These are phyloP conservation scores for Acanthopagrus latus DNA, from an alignment of 2,797 vertebrate genomes.

Conservation along the genomic window DNA sequence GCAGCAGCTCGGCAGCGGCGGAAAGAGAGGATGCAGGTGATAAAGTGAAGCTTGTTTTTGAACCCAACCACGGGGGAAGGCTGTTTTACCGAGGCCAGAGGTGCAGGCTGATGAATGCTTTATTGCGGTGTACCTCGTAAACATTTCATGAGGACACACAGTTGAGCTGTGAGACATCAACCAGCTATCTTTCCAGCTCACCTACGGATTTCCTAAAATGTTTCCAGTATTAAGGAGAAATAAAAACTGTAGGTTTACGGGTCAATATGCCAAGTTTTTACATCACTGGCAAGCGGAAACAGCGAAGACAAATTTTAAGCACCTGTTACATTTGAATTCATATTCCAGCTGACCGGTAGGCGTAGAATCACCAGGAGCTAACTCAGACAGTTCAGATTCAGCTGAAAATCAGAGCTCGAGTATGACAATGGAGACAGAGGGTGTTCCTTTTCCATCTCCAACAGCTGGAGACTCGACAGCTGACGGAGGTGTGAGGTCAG, in stretches of 20 bases:
- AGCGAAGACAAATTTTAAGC: background rate
- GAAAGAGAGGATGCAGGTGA: conserved; percentile 53
- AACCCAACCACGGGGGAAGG: conserved; percentile 41
- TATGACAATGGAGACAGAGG: background rate
- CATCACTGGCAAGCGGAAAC: background rate
- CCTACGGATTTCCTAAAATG: conserved; percentile 1
- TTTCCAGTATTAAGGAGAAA: conserved; percentile 17
- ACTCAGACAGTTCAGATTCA: conserved; percentile 1
- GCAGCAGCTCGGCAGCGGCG: conserved; percentile 46
- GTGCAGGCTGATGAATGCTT: conserved; percentile 20
- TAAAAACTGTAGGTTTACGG: conserved; percentile 3
- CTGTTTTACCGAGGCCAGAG: conserved; percentile 35
- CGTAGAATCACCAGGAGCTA: background rate
- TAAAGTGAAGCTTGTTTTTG: conserved; percentile 43
- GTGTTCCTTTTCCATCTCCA: conserved; percentile 31
- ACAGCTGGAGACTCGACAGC: conserved; percentile 41
- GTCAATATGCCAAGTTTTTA: conserved; percentile 11
- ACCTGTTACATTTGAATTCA: conserved; percentile 8
- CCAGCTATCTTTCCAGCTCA: background rate
- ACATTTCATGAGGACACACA: background rate
- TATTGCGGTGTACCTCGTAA: conserved; percentile 5
- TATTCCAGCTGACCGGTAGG: background rate
- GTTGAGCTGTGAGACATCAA: background rate
- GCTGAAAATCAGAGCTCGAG: background rate
- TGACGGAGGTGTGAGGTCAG: conserved; percentile 65